phyloP scores from a whole-genome alignment of 1,140 invertebrate species.

The Eurosta solidaginis region DNA sequence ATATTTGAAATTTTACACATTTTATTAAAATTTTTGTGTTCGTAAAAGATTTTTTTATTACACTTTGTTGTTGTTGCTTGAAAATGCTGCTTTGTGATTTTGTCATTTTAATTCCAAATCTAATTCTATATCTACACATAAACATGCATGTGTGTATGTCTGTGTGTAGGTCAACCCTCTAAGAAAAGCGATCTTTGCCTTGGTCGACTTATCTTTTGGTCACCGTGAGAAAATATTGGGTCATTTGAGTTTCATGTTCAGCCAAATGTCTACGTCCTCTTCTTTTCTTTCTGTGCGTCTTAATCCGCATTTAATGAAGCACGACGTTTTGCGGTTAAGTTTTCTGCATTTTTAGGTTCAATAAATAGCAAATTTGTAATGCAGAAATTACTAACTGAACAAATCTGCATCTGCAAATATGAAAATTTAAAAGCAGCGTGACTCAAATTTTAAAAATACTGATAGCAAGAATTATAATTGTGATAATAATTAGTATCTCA shows the following conservation, averaged over 20 bases:
- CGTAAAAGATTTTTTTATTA: not conserved
- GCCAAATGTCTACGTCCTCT: not conserved
- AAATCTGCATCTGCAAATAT: too few relatives aligned
- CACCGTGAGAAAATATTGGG: conserved; percentile 34
- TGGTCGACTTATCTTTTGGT: not conserved
- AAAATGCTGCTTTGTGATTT: not conserved
- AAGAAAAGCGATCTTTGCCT: not conserved
- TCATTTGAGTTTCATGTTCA: not conserved
- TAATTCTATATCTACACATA: not conserved
- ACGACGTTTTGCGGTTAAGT: conserved; percentile 27
- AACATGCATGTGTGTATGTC: too few relatives aligned
- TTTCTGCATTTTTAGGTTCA: not conserved
- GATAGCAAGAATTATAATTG: too few relatives aligned
- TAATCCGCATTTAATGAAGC: conserved; percentile 34
- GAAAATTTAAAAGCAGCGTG: too few relatives aligned
- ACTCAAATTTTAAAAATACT: too few relatives aligned
- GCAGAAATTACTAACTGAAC: too few relatives aligned
- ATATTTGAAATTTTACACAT: conserved; percentile 30
- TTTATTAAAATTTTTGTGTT: conserved; percentile 2
- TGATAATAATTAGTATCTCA: too few relatives aligned
- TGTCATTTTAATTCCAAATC: not conserved
- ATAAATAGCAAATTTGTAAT: too few relatives aligned
- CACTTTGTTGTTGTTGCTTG: not conserved
- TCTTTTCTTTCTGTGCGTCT: not conserved
- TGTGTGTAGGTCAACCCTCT: not conserved